Evolutionary conservation across 2,797 vertebrate genomes (phyloP).

Genomic region (Euthynnus affinis): DNA sequence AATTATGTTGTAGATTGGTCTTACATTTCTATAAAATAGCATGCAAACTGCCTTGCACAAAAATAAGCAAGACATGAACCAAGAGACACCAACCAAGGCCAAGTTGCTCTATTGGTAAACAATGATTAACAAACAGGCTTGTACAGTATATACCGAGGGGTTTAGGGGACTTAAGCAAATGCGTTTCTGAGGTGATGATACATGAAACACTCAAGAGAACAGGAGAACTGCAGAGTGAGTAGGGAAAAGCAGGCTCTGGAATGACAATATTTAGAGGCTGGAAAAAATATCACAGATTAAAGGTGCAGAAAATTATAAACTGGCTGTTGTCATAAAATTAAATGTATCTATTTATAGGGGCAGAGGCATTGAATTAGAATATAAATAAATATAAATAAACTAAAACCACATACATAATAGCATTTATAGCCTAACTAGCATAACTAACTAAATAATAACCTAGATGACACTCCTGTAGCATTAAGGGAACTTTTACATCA

Average conservation of each 20-base stretch:
- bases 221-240: too few relatives aligned
- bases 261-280: background rate
- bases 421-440: background rate
- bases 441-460: background rate
- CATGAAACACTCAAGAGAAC: too few relatives aligned
- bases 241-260: background rate
- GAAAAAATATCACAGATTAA: background rate
- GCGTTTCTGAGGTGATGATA: too few relatives aligned
- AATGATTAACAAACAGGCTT: background rate
- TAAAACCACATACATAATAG: background rate
- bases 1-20: background rate
- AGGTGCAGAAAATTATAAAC: background rate
- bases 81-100: too few relatives aligned
- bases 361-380: background rate
- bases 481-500: background rate
- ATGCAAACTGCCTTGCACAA: background rate
- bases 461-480: background rate
- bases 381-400: background rate
- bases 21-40: background rate
- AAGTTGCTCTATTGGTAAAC: too few relatives aligned
- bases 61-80: background rate
- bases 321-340: background rate
- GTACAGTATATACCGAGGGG: background rate
- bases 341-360: background rate
- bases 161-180: too few relatives aligned